These are phyloP conservation scores for Himalopsyche kuldschensis DNA, from an alignment of 2,888 invertebrate genomes.

Conservation along the genomic window DNA sequence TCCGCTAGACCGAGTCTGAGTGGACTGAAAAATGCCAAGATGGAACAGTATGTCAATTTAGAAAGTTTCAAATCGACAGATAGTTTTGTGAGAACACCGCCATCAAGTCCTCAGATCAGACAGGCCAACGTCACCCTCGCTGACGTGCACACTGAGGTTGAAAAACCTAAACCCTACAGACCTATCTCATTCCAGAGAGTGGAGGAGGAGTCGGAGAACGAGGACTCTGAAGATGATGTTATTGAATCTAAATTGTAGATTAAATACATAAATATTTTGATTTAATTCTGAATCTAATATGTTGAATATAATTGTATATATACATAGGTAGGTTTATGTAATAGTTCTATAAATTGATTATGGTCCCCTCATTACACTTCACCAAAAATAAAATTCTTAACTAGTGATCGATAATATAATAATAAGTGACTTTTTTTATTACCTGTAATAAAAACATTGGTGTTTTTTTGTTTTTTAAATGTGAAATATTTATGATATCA, in stretches of 20 bases:
- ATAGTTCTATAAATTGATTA: neutral
- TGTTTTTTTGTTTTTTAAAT: neutral
- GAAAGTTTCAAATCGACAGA: conserved; percentile 16
- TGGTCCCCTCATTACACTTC: too few relatives aligned
- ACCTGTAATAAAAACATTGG: neutral
- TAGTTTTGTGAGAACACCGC: neutral
- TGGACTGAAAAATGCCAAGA: conserved; percentile 20
- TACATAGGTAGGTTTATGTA: neutral
- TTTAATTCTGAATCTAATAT: neutral
- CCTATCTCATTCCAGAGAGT: conserved; percentile 40
- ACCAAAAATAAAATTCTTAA: too few relatives aligned
- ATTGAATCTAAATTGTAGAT: conserved; percentile 26
- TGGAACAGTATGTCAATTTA: conserved; percentile 29
- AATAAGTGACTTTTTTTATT: conserved; percentile 2
- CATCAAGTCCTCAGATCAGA: conserved; percentile 29
- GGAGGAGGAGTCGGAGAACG: conserved; percentile 39
- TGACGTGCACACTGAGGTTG: conserved; percentile 29
- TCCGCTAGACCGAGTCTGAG: conserved; percentile 16
- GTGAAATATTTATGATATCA: neutral
- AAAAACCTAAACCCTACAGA: conserved; percentile 25
- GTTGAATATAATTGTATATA: neutral
- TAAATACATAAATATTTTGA: neutral
- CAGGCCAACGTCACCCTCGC: conserved; percentile 15
- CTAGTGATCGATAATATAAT: neutral
- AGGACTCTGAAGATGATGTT: conserved; percentile 37